phyloP scores from a whole-genome alignment of 2,797 vertebrate genomes.

The Staurois parvus region DNA sequence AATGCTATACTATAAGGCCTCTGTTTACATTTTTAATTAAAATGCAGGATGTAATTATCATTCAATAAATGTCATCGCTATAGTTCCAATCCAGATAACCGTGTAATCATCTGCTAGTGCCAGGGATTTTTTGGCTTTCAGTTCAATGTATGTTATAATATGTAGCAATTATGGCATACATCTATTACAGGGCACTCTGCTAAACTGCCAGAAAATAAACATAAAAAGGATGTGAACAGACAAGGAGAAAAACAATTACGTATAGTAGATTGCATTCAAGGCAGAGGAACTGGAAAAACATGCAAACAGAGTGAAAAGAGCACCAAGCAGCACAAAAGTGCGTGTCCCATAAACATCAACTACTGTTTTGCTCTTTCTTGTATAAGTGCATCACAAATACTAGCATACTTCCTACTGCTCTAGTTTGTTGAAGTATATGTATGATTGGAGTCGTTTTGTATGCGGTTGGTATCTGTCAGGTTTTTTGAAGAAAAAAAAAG shows the following conservation, averaged over 20 bases:
- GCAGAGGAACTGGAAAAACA: too few species aligned
- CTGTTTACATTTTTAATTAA: not conserved
- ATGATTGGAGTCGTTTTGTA: too few species aligned
- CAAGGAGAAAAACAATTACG: not conserved
- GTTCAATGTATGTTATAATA: slow-evolving; percentile 28
- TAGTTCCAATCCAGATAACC: slow-evolving; percentile 28
- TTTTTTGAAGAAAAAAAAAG: too few species aligned
- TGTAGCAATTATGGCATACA: slow-evolving; percentile 7
- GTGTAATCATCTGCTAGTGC: slow-evolving; percentile 20
- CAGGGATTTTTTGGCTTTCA: slow-evolving; percentile 16
- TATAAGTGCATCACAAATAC: too few species aligned
- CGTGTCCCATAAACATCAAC: too few species aligned
- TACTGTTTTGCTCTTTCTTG: too few species aligned
- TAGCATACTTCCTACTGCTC: too few species aligned
- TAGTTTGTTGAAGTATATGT: too few species aligned
- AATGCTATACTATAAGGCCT: not conserved
- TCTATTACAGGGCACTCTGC: not conserved
- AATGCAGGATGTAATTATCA: slow-evolving; percentile 26
- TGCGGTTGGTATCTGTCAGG: too few species aligned
- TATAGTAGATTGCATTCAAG: not conserved
- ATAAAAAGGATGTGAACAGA: not conserved
- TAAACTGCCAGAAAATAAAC: not conserved
- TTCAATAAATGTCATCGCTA: not conserved
- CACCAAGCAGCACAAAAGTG: too few species aligned
- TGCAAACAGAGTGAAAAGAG: too few species aligned